Evolutionary conservation across 2,113 vertebrate species (phyloP), one percentile per base, ranked within the genome.

Genomic region (Terrapene triunguis): DNA sequence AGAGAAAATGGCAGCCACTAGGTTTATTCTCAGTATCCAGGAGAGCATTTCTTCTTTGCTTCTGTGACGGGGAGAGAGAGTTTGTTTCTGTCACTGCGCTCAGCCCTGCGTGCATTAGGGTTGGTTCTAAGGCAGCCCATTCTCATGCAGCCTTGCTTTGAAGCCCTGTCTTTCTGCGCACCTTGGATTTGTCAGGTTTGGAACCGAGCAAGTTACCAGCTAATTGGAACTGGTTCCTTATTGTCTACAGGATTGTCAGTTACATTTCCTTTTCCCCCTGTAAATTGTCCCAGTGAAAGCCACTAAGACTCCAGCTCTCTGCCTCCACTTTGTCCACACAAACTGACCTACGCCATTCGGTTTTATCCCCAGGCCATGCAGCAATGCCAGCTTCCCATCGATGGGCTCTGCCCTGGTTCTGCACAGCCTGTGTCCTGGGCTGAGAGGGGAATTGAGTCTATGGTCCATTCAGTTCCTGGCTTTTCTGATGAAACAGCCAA

Each of bases 31-130:
- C 91, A 99, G 99, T 95, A 99, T 99, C 99, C 99, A 99, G 48
- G 99, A 99, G 89, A 99, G 98, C 99, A 99, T 99, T 96, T 99
- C 99, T 92, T 99, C 99, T 94, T 99, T 99, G 81, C 99, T 99
- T 97, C 99, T 99, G 89, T 96, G 85, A 51, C 8, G 35, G 76
- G 59, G 32, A 24, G 27, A 87, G 27, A 78, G 6, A 12, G 11
- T 74, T 6, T 12, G 1, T 59, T 48, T 84, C 84, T 88, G 29
- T 32, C 76, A 90, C 82, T 25, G 44, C 42, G 57, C 80, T 10
- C 6, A 76, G 84, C 80, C 32, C 87, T 79, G 88, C 69, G 85
- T 38, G 1, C 32, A 21, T 47, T 87, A 82, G 53, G 17, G 74
- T 53, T 25, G 44, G 50, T n/a, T 42, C 81, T 17, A 3, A 32